These are phyloP conservation scores for Beroe ovata DNA, from an alignment of 37 sponge, comb jelly and placozoan genomes.

Conservation along the genomic window DNA sequence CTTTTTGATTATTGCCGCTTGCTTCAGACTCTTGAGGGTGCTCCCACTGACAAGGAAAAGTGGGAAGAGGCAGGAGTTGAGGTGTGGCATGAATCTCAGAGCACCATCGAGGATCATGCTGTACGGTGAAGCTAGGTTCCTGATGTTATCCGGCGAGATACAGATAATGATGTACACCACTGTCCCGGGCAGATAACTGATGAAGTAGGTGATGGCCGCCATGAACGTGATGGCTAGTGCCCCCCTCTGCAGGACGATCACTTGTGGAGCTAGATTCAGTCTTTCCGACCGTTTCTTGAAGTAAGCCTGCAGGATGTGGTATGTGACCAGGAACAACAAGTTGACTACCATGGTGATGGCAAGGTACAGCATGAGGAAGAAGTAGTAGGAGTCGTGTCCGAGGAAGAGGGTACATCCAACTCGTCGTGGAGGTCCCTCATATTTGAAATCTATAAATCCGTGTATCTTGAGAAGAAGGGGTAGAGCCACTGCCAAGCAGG, in stretches of 20 bases:
- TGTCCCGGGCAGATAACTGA: neutral
- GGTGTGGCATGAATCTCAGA: neutral
- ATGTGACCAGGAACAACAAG: neutral
- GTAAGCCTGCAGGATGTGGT: neutral
- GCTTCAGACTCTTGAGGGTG: neutral
- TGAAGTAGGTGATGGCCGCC: neutral
- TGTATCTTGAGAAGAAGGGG: neutral
- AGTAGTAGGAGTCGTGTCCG: neutral
- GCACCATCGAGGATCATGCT: neutral
- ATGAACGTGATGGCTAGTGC: neutral
- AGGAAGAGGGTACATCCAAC: neutral
- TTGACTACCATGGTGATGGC: neutral
- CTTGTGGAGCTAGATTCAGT: neutral
- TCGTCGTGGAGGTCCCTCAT: neutral
- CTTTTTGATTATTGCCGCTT: neutral
- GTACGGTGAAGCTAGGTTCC: neutral
- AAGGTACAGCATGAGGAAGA: neutral
- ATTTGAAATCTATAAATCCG: neutral
- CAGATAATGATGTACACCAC: neutral
- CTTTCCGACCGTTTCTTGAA: neutral
- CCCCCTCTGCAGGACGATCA: neutral
- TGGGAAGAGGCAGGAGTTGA: slow-evolving; percentile 21
- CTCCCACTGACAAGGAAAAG: neutral
- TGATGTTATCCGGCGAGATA: neutral
- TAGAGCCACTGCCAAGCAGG: neutral